Percentiles rank a stretch among this genome's conserved stretches.
These are phyloP conservation scores for Boloria euphrosyne DNA, from an alignment of 2,888 invertebrate genomes.

Conservation along the genomic window DNA sequence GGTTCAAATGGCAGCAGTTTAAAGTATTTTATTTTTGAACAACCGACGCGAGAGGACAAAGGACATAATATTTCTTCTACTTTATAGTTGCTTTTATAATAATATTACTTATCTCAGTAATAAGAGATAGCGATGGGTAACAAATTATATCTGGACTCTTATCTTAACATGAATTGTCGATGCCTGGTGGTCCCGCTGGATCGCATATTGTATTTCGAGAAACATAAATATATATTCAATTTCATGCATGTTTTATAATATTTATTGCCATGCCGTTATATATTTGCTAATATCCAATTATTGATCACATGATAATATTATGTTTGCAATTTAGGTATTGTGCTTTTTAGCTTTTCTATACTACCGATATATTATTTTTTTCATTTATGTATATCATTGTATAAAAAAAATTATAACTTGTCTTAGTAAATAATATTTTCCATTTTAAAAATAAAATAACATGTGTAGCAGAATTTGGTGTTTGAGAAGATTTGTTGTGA, in stretches of 20 bases:
- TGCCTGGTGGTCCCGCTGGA: conserved; percentile 36
- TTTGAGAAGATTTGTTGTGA: conserved; percentile 40
- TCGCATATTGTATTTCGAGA: conserved; percentile 37
- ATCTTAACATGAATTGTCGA: conserved; percentile 41
- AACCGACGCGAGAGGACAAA: conserved; percentile 28
- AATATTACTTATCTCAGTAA: conserved; percentile 61
- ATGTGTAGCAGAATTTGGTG: conserved; percentile 11
- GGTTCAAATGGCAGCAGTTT: conserved; percentile 3
- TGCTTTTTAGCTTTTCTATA: neutral
- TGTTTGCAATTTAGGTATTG: no score
- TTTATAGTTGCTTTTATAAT: conserved; percentile 42
- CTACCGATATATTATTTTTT: neutral
- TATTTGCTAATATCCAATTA: conserved; percentile 2
- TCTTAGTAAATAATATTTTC: neutral
- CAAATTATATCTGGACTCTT: conserved; percentile 64
- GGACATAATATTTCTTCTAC: conserved; percentile 38
- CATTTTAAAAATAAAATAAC: conserved; percentile 1
- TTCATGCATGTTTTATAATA: conserved; percentile 5
- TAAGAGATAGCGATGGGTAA: conserved; percentile 62
- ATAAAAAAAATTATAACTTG: neutral
- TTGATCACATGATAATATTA: neutral
- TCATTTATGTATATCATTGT: neutral
- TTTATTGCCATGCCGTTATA: neutral
- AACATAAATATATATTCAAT: conserved; percentile 21
- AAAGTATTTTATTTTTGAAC: conserved; percentile 15